Conservation (phyloP, 2,888 invertebrate species). For the Petrophora chlorosata region DNA sequence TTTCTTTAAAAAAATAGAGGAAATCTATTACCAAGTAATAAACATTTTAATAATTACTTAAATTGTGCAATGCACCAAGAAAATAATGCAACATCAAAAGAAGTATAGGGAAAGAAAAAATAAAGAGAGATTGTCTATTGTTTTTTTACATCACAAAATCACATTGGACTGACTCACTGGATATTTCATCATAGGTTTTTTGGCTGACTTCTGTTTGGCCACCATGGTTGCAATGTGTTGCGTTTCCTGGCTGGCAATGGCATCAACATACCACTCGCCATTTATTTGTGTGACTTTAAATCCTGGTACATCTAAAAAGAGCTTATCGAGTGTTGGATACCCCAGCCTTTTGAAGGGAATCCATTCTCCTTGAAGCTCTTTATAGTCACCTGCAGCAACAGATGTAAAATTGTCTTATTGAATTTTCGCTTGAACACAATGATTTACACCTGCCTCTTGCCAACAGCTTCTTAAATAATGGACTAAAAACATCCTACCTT, state of each 20-base stretch:
- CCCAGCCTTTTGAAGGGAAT: constrained; percentile 86
- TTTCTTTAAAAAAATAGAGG: too few relatives aligned
- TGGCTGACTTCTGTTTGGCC: constrained; percentile 71
- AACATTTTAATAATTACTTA: too few relatives aligned
- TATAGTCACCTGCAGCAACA: constrained; percentile 82
- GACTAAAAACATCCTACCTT: too few relatives aligned
- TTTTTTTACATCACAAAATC: too few relatives aligned
- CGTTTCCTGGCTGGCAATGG: constrained; percentile 82
- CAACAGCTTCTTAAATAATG: too few relatives aligned
- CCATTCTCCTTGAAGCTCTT: constrained; percentile 84
- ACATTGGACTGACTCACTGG: constrained; percentile 55
- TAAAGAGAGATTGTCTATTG: too few relatives aligned
- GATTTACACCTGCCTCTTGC: too few relatives aligned
- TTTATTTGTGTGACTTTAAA: constrained; percentile 78
- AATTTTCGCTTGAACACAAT: not conserved
- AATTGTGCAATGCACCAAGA: too few relatives aligned
- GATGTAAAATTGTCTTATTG: not conserved
- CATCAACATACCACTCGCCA: constrained; percentile 83
- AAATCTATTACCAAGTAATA: too few relatives aligned
- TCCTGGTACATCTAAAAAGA: constrained; percentile 83
- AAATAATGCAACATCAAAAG: too few relatives aligned
- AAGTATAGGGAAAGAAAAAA: too few relatives aligned
- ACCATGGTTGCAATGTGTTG: constrained; percentile 84
- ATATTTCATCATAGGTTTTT: constrained; percentile 63
- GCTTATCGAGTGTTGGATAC: constrained; percentile 82